phyloP scores from a whole-genome alignment of 2,888 invertebrate genomes.

The Epinotia nisella region DNA sequence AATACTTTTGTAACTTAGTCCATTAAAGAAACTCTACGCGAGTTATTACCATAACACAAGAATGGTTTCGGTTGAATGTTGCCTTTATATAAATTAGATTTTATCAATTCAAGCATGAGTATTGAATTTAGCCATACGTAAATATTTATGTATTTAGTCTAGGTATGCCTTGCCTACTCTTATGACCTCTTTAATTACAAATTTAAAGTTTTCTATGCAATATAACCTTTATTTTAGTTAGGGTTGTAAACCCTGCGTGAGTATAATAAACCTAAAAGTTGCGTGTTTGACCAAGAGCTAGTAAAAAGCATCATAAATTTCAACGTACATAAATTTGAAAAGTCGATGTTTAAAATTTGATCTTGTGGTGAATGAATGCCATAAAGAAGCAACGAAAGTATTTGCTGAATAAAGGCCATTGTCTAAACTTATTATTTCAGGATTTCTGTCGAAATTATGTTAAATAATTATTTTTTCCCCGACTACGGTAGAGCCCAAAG shows the following conservation, averaged over 20 bases:
- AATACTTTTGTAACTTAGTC: conserved; percentile 78
- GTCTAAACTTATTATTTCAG: too few relatives aligned
- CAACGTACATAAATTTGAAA: conserved; percentile 75
- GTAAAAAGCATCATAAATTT: conserved; percentile 79
- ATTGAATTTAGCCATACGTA: conserved; percentile 46
- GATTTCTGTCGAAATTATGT: too few relatives aligned
- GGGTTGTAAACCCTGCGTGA: conserved; percentile 71
- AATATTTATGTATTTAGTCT: conserved; percentile 40
- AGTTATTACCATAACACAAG: conserved; percentile 76
- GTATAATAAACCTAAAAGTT: conserved; percentile 72
- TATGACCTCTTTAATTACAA: conserved; percentile 40
- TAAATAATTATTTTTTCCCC: too few relatives aligned
- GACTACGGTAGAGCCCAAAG: too few relatives aligned
- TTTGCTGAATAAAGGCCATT: too few relatives aligned
- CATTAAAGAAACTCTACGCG: conserved; percentile 76
- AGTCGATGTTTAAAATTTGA: conserved; percentile 71
- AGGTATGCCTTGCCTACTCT: not conserved
- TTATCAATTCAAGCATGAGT: conserved; percentile 37
- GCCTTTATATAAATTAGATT: conserved; percentile 57
- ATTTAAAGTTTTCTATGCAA: conserved; percentile 50
- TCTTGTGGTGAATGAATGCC: too few relatives aligned
- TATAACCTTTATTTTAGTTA: conserved; percentile 66
- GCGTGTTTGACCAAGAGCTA: conserved; percentile 78
- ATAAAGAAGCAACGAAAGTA: too few relatives aligned
- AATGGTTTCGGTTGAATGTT: conserved; percentile 68